Evolutionary conservation across 2,888 invertebrate species (phyloP), one percentile per base, ranked within the genome.

Genomic region (Plagiodera versicolora): DNA sequence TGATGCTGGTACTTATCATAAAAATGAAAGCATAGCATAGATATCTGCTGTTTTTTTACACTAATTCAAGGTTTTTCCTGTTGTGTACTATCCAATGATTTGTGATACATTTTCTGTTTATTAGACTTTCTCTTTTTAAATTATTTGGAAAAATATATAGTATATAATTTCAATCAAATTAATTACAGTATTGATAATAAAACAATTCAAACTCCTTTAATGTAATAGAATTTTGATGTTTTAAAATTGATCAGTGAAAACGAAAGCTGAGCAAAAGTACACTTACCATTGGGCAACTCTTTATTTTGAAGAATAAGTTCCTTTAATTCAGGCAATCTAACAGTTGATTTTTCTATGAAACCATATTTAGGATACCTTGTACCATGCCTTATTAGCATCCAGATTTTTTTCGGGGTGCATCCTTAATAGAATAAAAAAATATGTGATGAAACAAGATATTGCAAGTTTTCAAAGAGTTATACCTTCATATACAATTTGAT

Each of bases 371-470:
- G 91, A 76, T 87, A 83, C 65, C 92, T 84, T n/a, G 91, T 89
- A 2, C 92, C 93, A 80, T 93, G 93, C 4, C 93, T 84, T 39
- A 89, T 78, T 17, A 91, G 72, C 79, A 90, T 84, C 92, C 92
- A 93, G 62, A 90, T 85, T 77, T 89, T 89, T 24, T 58, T 67
- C 16, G 78, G 70, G 16, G 57, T 58, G 64, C 78, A 78, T 39
- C 75, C 77, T 76, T 50, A n/a, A 30, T 46, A 44, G 56, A 44
- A 35, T 5, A 35, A 19, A 8, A 20, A 35, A 19, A 3, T 19
- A 14, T 30, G 30, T 9, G 18, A 55, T n/a, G 19, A 51, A 14
- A 20, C 3, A 11, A 9, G 10, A 24, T 14, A 16, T 19, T 17
- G 9, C 39, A 17, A 58, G 14, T 24, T 17, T 46, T 16, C 47